Evolutionary conservation across 2,888 invertebrate species (phyloP), one percentile per base, ranked within the genome.

Genomic region (Nymphalis polychloros): DNA sequence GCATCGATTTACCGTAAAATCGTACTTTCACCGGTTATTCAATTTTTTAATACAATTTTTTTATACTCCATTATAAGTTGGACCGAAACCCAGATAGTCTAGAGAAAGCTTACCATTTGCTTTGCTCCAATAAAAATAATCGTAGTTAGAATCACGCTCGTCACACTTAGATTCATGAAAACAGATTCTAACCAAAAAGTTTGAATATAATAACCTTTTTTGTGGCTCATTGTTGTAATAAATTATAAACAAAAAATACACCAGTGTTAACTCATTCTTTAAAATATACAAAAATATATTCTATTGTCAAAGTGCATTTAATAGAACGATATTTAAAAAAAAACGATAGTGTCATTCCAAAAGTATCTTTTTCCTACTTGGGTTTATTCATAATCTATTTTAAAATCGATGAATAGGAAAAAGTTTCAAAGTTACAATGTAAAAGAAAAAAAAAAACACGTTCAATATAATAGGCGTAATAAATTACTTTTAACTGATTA

Each of bases 71-170:
- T 69, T 71, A 73, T 66, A 69, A 66, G 59, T 69, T 64, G 63
- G 61, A 72, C 67, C 69, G 63, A 75, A 77, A 76, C 72, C 63
- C 72, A 46, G 31, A 52, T 67, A 64, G 67, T 67, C 64, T 72
- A 55, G 71, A 88, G 88, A 90, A 90, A 89, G 89, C 87, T 88
- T 85, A 84, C 82, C 81, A 79, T 86, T 83, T 81, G 87, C 79
- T 81, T 79, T 87, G 89, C 89, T 87, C 86, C 82, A 88, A 83
- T 89, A 87, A 89, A 86, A 88, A 84, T 76, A 78, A 82, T 83
- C 17, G 19, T 49, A 35, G 5, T 16, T 31, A 31, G 17, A 35
- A 57, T 41, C 75, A 81, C 80, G 83, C 83, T 79, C 79, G 79
- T 78, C 81, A 76, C 77, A 75, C 74, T 76, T 80, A 84, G 81